phyloP scores from a whole-genome alignment of 2,888 invertebrate genomes.

The Ormia ochracea region DNA sequence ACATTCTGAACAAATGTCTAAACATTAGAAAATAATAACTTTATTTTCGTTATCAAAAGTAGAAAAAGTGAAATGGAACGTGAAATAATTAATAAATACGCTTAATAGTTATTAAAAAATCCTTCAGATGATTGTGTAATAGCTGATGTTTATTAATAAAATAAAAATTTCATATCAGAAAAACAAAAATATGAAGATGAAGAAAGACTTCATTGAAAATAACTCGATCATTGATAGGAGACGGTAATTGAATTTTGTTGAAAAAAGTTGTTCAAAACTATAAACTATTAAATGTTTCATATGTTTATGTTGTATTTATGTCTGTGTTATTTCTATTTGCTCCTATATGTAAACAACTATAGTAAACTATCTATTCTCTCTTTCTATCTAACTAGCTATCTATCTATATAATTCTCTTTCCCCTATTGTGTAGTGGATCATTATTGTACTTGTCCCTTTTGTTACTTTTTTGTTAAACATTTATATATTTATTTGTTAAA shows the following conservation, averaged over 20 bases:
- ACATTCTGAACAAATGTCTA: too few relatives aligned
- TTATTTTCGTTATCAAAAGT: constrained; percentile 1
- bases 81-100: constrained; percentile 47
- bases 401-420: neutral
- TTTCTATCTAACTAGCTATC: neutral
- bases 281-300: constrained; percentile 45
- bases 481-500: neutral
- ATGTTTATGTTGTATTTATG: constrained; percentile 52
- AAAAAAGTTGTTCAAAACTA: constrained; percentile 31
- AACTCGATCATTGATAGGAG: constrained; percentile 10
- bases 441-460: constrained; percentile 37
- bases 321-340: constrained; percentile 51
- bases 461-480: constrained; percentile 21
- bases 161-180: constrained; percentile 43
- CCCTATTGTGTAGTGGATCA: constrained; percentile 29
- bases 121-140: constrained; percentile 21
- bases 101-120: constrained; percentile 47
- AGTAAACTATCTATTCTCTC: neutral
- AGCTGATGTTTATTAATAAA: constrained; percentile 3
- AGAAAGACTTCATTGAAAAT: constrained; percentile 2
- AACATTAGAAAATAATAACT: too few relatives aligned
- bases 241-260: constrained; percentile 34
- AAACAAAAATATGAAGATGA: neutral
- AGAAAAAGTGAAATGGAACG: constrained; percentile 1
- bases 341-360: constrained; percentile 42